phyloP scores from a whole-genome alignment of 2,113 vertebrate species.

The Stigmatopora nigra region DNA sequence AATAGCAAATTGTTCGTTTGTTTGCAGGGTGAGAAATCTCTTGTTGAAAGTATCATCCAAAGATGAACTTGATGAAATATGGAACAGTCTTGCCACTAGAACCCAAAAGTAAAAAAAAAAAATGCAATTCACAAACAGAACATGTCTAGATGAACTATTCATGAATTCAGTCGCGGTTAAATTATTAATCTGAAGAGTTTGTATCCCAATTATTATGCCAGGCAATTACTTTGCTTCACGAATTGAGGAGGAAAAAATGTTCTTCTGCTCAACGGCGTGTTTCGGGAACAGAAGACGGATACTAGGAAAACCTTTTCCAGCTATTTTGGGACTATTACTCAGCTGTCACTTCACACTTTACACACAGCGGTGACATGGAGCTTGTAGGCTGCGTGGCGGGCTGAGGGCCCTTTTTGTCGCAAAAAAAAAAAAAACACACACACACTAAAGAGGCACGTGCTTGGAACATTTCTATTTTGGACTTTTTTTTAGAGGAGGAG shows the following conservation, averaged over 20 bases:
- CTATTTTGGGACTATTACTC: constrained; percentile 69
- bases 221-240: constrained; percentile 8
- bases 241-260: constrained; percentile 21
- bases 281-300: constrained; percentile 15
- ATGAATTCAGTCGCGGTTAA: constrained; percentile 31
- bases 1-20: constrained; percentile 15
- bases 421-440: too few species aligned
- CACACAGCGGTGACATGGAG: constrained; percentile 58
- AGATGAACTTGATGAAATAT: constrained; percentile 28
- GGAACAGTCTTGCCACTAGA: background rate
- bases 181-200: constrained; percentile 47
- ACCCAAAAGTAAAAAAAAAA: constrained; percentile 16
- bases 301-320: constrained; percentile 52
- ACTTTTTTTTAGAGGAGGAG: constrained; percentile 39
- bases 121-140: constrained; percentile 18
- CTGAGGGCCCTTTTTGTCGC: constrained; percentile 47
- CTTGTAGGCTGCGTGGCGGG: constrained; percentile 41
- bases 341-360: constrained; percentile 69
- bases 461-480: constrained; percentile 60
- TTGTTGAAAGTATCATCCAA: constrained; percentile 16
- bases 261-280: constrained; percentile 28
- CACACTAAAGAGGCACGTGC: constrained; percentile 35
- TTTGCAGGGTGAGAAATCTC: constrained; percentile 22
- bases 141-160: constrained; percentile 30
- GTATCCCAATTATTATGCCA: constrained; percentile 40